Conservation (phyloP, 1,140 invertebrate genomes). For the Drosophila orosa region DNA sequence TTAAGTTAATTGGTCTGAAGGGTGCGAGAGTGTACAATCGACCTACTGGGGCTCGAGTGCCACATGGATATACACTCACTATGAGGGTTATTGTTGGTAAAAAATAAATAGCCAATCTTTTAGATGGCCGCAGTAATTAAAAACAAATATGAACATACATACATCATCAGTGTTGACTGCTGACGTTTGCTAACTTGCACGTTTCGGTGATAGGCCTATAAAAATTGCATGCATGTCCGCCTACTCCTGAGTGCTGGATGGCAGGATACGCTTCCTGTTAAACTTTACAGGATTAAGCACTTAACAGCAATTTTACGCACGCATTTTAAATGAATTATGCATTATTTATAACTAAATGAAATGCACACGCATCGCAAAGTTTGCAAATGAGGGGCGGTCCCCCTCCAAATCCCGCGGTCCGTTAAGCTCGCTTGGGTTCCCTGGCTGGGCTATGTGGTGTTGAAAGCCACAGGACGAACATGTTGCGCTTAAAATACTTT, state of each 20-base stretch:
- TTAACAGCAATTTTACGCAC: slow-evolving; percentile 74
- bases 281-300: slow-evolving; percentile 76
- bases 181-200: background rate
- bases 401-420: background rate
- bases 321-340: slow-evolving; percentile 78
- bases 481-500: slow-evolving; percentile 80
- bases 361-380: slow-evolving; percentile 60
- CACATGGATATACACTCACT: background rate
- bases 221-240: slow-evolving; percentile 18
- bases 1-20: slow-evolving; percentile 16
- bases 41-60: background rate
- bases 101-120: background rate
- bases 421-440: slow-evolving; percentile 2
- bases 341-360: slow-evolving; percentile 81
- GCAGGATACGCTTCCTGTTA: slow-evolving; percentile 16
- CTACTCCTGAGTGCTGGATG: background rate
- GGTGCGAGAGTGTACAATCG: background rate
- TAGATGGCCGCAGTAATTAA: background rate
- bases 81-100: background rate
- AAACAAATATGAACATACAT: slow-evolving; percentile 2
- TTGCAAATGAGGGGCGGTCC: slow-evolving; percentile 44
- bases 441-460: slow-evolving; percentile 48
- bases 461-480: slow-evolving; percentile 76
- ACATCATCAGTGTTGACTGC: background rate
- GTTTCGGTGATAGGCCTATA: slow-evolving; percentile 12